Evolutionary conservation across 2,888 invertebrate genomes (phyloP), one percentile per base, ranked within the genome.

Genomic region (Poecilobothrus nobilitatus): DNA sequence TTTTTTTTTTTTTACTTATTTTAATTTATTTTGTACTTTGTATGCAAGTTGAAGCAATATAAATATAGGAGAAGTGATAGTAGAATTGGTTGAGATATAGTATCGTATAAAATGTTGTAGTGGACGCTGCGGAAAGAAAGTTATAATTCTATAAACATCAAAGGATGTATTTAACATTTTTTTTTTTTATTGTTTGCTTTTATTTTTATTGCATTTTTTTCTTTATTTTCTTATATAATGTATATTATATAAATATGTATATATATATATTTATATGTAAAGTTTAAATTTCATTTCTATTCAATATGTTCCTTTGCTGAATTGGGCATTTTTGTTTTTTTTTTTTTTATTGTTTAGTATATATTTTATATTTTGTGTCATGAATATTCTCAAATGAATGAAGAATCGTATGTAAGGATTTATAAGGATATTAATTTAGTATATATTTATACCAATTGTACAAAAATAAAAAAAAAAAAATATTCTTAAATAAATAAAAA

Each of bases 101-200:
- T n/a, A n/a, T n/a, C n/a, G n/a, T 27, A 27, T 2, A 27, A 27
- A 27, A 37, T 37, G 15, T 53, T 12, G 53, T 53, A 53, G n/a
- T 53, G 53, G 53, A 53, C 53, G 53, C n/a, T 53, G 53, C 53
- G 18, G 53, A 53, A 53, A 53, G 15, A 15, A 53, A 53, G 18
- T 53, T 53, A 53, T 53, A 53, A 53, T 15, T 53, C n/a, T 18
- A n/a, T 53, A 53, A 53, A 53, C 53, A 53, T 53, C 53, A 53
- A 53, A 53, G 53, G 53, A 53, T 53, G 9, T 53, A 53, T 53
- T 53, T 53, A 53, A 18, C 15, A 18, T 9, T 53, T 4, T n/a
- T n/a, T n/a, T n/a, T 53, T 53, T 15, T 53, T 18, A 18, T 53
- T 53, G 5, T 53, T 53, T 53, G 9, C 18, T 53, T 53, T 53